phyloP scores from a whole-genome alignment of 2,113 vertebrate species.

The Henicopernis longicauda region DNA sequence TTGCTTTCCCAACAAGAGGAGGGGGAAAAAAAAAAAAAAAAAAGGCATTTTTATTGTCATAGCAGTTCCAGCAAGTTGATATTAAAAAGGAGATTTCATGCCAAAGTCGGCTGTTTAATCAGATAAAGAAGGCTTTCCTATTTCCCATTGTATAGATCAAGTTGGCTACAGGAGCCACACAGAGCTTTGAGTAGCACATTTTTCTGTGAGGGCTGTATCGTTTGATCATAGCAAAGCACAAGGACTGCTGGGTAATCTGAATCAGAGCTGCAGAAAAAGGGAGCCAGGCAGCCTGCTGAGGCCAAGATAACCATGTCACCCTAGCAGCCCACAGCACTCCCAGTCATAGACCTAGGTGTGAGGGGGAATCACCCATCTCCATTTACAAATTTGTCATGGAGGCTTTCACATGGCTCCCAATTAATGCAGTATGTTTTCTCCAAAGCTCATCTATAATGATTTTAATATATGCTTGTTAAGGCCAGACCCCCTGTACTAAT shows the following conservation, averaged over 20 bases:
- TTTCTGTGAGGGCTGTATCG: conserved; percentile 29
- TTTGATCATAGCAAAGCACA: conserved; percentile 55
- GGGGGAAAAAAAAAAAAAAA: not conserved
- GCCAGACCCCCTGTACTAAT: not conserved
- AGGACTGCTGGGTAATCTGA: conserved; percentile 54
- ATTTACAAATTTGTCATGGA: not conserved
- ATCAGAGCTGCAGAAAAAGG: conserved; percentile 43
- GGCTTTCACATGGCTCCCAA: not conserved
- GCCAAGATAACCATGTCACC: conserved; percentile 9
- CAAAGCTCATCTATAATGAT: not conserved
- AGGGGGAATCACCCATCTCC: not conserved
- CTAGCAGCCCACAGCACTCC: not conserved
- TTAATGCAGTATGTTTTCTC: not conserved
- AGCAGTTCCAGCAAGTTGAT: conserved; percentile 48
- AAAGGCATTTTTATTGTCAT: conserved; percentile 52
- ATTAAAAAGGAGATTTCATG: conserved; percentile 57
- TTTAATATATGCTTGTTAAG: not conserved
- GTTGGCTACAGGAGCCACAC: conserved; percentile 52
- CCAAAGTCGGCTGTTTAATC: conserved; percentile 50
- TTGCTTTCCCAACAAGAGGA: conserved; percentile 9
- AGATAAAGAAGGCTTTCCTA: conserved; percentile 58
- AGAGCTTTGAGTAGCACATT: conserved; percentile 60
- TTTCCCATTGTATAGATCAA: conserved; percentile 59
- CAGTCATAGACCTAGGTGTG: rapidly evolving
- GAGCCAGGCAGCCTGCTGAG: conserved; percentile 47